These are phyloP conservation scores for Siniperca knerii DNA, from an alignment of 2,113 vertebrate genomes.

Conservation along the genomic window DNA sequence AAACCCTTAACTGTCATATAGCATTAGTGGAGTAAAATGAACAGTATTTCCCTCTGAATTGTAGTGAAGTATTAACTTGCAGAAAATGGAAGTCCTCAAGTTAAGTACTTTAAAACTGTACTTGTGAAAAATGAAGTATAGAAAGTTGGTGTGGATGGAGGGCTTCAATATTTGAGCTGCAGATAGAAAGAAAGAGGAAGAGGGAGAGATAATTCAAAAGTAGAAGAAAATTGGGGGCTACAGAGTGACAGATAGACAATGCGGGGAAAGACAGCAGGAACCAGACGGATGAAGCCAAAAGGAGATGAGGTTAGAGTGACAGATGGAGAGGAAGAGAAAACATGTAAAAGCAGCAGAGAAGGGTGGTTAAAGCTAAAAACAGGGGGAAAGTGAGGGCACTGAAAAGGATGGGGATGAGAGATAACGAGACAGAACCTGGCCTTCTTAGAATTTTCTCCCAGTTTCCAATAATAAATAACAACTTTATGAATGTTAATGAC, in stretches of 20 bases:
- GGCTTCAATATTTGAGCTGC: not conserved
- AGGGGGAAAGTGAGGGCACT: not conserved
- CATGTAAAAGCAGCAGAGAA: conserved; percentile 14
- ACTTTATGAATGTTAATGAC: not conserved
- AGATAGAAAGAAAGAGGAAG: not conserved
- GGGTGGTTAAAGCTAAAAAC: not conserved
- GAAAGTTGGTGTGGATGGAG: not conserved
- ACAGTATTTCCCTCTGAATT: too few relatives aligned
- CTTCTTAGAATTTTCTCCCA: too few relatives aligned
- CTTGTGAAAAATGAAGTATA: too few relatives aligned
- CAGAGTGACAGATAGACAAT: conserved; percentile 26
- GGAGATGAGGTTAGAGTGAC: conserved; percentile 48
- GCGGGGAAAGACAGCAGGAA: conserved; percentile 29
- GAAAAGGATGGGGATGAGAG: not conserved
- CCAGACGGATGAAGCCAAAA: conserved; percentile 50
- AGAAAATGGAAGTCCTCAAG: not conserved
- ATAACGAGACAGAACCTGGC: not conserved
- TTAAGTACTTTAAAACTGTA: conserved; percentile 3
- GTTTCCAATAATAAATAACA: not conserved
- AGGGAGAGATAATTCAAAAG: not conserved
- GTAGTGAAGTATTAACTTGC: not conserved
- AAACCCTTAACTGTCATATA: too few relatives aligned
- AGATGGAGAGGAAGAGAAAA: conserved; percentile 48
- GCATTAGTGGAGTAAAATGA: too few relatives aligned
- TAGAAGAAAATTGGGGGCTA: conserved; percentile 5